Evolutionary conservation across 2,113 vertebrate species (phyloP).

Genomic region (Anguilla japonica): DNA sequence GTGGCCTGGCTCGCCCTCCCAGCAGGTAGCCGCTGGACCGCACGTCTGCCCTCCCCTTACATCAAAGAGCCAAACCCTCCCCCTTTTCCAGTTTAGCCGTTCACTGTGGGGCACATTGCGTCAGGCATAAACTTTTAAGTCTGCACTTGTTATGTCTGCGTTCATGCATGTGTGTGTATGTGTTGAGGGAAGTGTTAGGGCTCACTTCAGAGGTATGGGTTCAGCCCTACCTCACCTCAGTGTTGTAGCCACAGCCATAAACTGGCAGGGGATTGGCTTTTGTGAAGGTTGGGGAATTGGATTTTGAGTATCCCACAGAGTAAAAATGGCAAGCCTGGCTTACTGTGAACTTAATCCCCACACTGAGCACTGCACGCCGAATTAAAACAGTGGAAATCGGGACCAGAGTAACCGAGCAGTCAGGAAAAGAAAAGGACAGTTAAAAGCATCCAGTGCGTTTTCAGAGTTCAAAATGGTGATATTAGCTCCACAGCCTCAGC

Average conservation of each 20-base stretch:
- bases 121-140: not conserved
- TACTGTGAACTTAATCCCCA: not conserved
- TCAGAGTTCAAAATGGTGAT: not conserved
- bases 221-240: not conserved
- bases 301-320: not conserved
- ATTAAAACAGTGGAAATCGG: no score
- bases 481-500: not conserved
- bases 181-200: not conserved
- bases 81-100: not conserved
- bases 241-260: not conserved
- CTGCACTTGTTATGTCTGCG: not conserved
- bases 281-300: not conserved
- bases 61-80: not conserved
- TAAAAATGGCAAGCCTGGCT: slow-evolving; percentile 12
- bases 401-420: no score
- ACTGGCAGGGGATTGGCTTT: not conserved
- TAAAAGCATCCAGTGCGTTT: not conserved
- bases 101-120: not conserved
- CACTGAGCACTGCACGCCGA: not conserved
- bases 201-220: not conserved
- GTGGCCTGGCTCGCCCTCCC: not conserved
- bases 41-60: not conserved
- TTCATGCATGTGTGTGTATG: not conserved
- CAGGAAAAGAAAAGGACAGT: not conserved
- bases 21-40: not conserved